Conservation (phyloP, 2,888 invertebrate genomes). For the Clanis bilineata region DNA sequence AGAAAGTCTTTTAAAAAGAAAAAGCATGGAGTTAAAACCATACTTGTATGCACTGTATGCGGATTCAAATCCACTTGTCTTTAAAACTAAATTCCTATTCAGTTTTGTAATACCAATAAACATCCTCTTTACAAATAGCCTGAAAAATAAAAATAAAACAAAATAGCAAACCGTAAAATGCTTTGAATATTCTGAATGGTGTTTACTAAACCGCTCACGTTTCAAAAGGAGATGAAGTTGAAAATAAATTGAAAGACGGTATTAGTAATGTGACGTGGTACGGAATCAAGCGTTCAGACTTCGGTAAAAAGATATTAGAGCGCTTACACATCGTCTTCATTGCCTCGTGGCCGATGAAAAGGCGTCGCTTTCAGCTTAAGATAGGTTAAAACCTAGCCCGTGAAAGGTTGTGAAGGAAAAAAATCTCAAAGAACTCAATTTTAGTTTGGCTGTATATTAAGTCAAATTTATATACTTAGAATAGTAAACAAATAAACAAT, state of each 20-base stretch:
- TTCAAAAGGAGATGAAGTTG: constrained; percentile 20
- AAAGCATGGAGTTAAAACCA: too few relatives aligned
- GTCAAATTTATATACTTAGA: too few relatives aligned
- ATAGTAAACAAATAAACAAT: too few relatives aligned
- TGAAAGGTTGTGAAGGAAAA: neutral
- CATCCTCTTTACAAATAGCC: neutral
- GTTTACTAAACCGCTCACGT: constrained; percentile 32
- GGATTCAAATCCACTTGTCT: neutral
- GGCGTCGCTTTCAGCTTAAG: neutral
- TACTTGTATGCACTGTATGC: too few relatives aligned
- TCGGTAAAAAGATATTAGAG: neutral
- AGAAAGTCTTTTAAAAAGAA: too few relatives aligned
- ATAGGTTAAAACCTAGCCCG: neutral
- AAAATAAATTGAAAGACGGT: constrained; percentile 31
- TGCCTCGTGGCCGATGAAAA: neutral
- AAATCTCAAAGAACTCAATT: neutral
- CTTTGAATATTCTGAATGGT: constrained; percentile 16
- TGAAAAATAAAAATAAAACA: neutral
- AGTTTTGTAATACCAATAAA: neutral
- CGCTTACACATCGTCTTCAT: neutral
- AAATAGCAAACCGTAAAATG: constrained; percentile 21
- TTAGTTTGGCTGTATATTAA: neutral
- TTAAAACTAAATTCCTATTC: neutral
- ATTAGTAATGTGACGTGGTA: constrained; percentile 28
- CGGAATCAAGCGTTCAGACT: neutral